Evolutionary conservation across 2,888 invertebrate species (phyloP).

Genomic region (Sabellastarte sp.): DNA sequence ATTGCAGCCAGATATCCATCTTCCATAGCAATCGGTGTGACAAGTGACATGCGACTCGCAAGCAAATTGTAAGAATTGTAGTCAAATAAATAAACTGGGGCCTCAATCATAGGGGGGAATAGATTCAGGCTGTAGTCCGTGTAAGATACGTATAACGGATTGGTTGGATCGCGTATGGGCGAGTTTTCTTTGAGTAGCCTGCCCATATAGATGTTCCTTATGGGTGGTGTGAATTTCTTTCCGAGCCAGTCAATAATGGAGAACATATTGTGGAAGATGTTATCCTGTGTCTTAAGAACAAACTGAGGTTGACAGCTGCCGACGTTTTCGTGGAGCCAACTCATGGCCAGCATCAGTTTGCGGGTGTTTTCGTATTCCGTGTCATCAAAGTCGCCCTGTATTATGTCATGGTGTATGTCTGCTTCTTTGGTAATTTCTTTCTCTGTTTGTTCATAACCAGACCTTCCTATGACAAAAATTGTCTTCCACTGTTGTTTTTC

Average conservation of each 20-base stretch:
- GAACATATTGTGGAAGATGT: slow-evolving; percentile 28
- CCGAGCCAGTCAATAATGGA: slow-evolving; percentile 27
- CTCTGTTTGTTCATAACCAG: not conserved
- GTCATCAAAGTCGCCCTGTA: slow-evolving; percentile 27
- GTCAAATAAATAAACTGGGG: slow-evolving; percentile 31
- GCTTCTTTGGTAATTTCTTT: slow-evolving; percentile 6
- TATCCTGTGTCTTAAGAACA: slow-evolving; percentile 26
- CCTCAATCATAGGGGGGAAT: slow-evolving; percentile 31
- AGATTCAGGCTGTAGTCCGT: slow-evolving; percentile 14
- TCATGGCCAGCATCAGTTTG: slow-evolving; percentile 26
- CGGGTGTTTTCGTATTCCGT: slow-evolving; percentile 24
- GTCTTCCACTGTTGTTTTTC: not conserved
- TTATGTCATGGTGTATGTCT: slow-evolving; percentile 15
- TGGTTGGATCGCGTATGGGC: slow-evolving; percentile 23
- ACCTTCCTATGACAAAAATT: not conserved
- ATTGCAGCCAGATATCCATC: slow-evolving; percentile 32
- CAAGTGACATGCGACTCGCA: slow-evolving; percentile 1
- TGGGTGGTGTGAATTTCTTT: not conserved
- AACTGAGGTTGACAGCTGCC: slow-evolving; percentile 21
- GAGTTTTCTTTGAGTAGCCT: slow-evolving; percentile 24
- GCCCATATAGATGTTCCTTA: slow-evolving; percentile 18
- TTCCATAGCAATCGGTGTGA: slow-evolving; percentile 27
- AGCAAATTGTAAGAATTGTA: slow-evolving; percentile 16
- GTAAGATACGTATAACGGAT: slow-evolving; percentile 23
- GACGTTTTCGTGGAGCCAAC: slow-evolving; percentile 11